Evolutionary conservation across 2,113 vertebrate genomes (phyloP).

Genomic region (Malurus melanocephalus): DNA sequence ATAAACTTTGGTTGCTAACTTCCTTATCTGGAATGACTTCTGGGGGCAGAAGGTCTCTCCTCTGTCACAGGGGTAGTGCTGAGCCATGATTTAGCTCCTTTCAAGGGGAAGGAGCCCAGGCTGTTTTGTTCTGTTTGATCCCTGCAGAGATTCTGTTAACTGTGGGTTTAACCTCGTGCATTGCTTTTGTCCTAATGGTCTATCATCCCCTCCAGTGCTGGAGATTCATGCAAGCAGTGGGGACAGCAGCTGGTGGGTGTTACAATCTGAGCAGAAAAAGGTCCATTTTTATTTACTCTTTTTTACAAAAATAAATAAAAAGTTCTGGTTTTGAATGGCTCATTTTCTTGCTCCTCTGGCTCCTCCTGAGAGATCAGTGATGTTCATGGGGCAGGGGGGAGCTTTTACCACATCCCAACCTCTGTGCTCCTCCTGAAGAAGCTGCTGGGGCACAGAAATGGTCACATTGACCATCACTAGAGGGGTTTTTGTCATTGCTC

Average conservation of each 20-base stretch:
- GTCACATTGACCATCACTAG: no score
- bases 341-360: not conserved
- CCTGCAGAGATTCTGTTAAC: not conserved
- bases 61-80: not conserved
- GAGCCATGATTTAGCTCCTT: not conserved
- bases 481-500: not conserved
- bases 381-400: not conserved
- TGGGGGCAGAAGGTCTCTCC: not conserved
- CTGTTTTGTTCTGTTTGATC: not conserved
- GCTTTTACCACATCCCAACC: accelerated
- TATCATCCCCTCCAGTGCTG: not conserved
- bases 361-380: not conserved
- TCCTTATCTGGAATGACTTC: not conserved
- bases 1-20: not conserved
- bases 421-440: not conserved
- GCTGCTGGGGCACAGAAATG: not conserved
- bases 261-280: not conserved
- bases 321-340: not conserved
- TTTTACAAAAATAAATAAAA: conserved; percentile 40
- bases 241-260: not conserved
- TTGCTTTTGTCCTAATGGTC: not conserved
- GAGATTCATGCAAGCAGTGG: not conserved
- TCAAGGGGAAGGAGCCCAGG: not conserved
- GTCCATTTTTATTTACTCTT: conserved; percentile 10
- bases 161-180: not conserved